phyloP scores from a whole-genome alignment of 2,113 vertebrate genomes.

The Toxotes jaculatrix region DNA sequence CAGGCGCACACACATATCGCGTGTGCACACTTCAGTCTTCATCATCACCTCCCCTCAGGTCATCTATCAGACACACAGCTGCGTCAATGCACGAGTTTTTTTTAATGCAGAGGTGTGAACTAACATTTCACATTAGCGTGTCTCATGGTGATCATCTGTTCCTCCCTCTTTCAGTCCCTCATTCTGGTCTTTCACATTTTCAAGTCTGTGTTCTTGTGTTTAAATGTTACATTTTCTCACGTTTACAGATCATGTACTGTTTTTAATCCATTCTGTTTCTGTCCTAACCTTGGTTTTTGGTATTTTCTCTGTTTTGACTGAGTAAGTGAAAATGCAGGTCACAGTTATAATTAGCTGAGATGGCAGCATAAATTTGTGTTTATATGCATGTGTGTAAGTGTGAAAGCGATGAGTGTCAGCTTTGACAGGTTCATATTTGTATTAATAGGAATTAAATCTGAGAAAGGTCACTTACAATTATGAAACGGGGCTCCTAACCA shows the following conservation, averaged over 20 bases:
- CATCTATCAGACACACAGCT: conserved; percentile 55
- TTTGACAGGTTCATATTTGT: conserved; percentile 4
- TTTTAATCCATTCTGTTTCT: background rate
- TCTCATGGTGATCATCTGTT: conserved; percentile 22
- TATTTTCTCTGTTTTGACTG: background rate
- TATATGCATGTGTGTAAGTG: background rate
- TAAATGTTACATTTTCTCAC: background rate
- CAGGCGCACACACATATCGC: background rate
- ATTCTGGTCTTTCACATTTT: background rate
- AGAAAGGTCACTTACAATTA: conserved; percentile 13
- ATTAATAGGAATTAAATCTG: background rate
- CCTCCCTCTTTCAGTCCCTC: background rate
- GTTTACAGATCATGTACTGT: background rate
- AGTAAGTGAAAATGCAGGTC: background rate
- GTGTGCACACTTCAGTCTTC: conserved; percentile 30
- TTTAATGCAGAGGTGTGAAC: conserved; percentile 62
- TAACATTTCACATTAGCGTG: conserved; percentile 43
- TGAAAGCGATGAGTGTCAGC: conserved; percentile 5
- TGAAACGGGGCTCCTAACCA: background rate
- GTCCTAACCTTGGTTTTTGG: background rate
- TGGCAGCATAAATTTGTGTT: conserved; percentile 19
- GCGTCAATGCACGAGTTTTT: conserved; percentile 34
- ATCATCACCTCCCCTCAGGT: conserved; percentile 56
- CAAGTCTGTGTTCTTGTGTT: background rate
- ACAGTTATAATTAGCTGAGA: background rate